Evolutionary conservation across 2,888 invertebrate genomes (phyloP).

Genomic region (Archaeoteleia sp.): DNA sequence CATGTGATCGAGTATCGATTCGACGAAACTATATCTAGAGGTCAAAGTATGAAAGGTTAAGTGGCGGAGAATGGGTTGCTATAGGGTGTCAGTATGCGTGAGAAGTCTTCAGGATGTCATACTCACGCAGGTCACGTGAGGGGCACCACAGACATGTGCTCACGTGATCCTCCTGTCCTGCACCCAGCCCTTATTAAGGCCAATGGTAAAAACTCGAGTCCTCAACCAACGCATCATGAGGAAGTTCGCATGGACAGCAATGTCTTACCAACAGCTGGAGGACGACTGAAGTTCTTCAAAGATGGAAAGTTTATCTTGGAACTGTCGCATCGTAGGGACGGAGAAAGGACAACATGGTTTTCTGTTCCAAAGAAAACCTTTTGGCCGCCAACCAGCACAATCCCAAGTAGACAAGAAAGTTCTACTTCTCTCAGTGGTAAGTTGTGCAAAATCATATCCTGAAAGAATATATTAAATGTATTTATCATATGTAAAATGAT

Average conservation of each 20-base stretch:
- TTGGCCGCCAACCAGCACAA: slow-evolving; percentile 87
- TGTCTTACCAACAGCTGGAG: slow-evolving; percentile 78
- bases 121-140: slow-evolving; percentile 74
- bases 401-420: slow-evolving; percentile 83
- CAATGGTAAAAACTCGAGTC: slow-evolving; percentile 71
- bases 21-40: slow-evolving; percentile 46
- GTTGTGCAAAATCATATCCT: no score
- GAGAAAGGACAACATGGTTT: slow-evolving; percentile 91
- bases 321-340: slow-evolving; percentile 84
- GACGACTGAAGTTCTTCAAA: slow-evolving; percentile 88
- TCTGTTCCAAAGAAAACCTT: slow-evolving; percentile 92
- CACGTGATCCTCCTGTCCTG: slow-evolving; percentile 72
- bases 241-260: slow-evolving; percentile 68
- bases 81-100: slow-evolving; percentile 72
- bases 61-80: slow-evolving; percentile 68
- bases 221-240: slow-evolving; percentile 67
- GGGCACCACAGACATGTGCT: slow-evolving; percentile 74
- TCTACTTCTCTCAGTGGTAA: slow-evolving; percentile 88
- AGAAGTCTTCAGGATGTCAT: slow-evolving; percentile 74
- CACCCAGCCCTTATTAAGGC: slow-evolving; percentile 71
- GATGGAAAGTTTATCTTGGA: slow-evolving; percentile 95
- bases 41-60: slow-evolving; percentile 75
- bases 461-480: no score
- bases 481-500: no score
- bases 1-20: no score